These are phyloP conservation scores for Amphipyra tragopoginis DNA, from an alignment of 2,888 invertebrate genomes.

Conservation along the genomic window DNA sequence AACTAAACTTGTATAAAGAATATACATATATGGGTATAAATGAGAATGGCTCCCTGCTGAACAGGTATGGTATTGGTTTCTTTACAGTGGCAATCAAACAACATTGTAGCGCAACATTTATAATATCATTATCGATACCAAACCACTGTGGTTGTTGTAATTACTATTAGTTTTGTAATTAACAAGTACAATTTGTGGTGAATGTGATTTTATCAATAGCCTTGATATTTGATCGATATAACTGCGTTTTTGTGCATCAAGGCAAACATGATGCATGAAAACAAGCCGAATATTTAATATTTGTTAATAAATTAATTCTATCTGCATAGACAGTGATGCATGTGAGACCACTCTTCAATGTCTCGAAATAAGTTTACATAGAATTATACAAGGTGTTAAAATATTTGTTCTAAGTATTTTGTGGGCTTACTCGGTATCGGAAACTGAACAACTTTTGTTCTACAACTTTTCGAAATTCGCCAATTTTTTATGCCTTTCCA, in stretches of 20 bases:
- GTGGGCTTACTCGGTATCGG: too few relatives aligned
- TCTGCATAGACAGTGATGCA: too few relatives aligned
- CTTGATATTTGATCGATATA: slow-evolving; percentile 35
- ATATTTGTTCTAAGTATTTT: too few relatives aligned
- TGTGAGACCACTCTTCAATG: too few relatives aligned
- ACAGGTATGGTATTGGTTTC: too few relatives aligned
- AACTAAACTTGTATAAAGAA: too few relatives aligned
- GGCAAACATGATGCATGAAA: slow-evolving; percentile 39
- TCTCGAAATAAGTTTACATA: too few relatives aligned
- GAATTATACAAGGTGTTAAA: too few relatives aligned
- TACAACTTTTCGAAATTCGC: too few relatives aligned
- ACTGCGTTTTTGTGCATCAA: slow-evolving; percentile 42
- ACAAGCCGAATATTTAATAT: background rate
- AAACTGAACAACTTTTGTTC: too few relatives aligned
- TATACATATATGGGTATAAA: too few relatives aligned
- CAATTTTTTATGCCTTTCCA: too few relatives aligned
- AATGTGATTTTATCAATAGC: slow-evolving; percentile 33
- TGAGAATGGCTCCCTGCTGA: background rate
- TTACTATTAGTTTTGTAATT: slow-evolving; percentile 21
- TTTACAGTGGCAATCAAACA: slow-evolving; percentile 1
- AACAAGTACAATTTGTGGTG: slow-evolving; percentile 21
- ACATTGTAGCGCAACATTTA: background rate
- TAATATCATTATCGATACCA: slow-evolving; percentile 14
- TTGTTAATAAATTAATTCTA: slow-evolving; percentile 4
- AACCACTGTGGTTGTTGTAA: slow-evolving; percentile 13